A percentile compares a stretch with the other conserved stretches of the same genome.
These are phyloP conservation scores for Iphiclides podalirius DNA, from an alignment of 2,888 invertebrate genomes.

Conservation along the genomic window DNA sequence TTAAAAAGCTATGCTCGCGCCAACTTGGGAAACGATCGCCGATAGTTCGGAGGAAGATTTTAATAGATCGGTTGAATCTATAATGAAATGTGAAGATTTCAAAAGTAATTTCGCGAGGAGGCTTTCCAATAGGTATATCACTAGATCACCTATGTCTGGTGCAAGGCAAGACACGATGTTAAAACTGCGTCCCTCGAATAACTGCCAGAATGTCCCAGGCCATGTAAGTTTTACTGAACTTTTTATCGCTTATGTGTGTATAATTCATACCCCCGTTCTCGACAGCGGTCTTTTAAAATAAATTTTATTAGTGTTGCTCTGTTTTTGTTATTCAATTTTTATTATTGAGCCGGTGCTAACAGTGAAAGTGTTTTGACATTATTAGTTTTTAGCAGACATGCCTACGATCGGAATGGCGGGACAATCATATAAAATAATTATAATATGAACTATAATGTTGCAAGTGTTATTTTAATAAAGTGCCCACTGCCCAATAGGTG, in stretches of 20 bases:
- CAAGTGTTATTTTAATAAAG: too few species aligned
- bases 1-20: conserved; percentile 49
- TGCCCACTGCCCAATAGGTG: too few species aligned
- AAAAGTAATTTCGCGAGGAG: conserved; percentile 73
- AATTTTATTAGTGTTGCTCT: too few species aligned
- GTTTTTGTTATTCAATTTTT: too few species aligned
- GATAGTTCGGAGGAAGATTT: conserved; percentile 54
- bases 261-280: not conserved
- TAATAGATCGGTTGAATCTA: conserved; percentile 66
- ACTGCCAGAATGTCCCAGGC: conserved; percentile 35
- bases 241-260: not conserved
- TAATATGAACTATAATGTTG: too few species aligned
- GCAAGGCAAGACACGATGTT: conserved; percentile 45
- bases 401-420: too few species aligned
- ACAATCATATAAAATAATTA: too few species aligned
- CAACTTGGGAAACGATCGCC: conserved; percentile 38
- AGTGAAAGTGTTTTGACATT: too few species aligned
- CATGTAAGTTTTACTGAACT: conserved; percentile 47
- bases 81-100: conserved; percentile 73
- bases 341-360: too few species aligned
- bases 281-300: too few species aligned
- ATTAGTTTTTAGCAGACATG: too few species aligned
- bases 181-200: conserved; percentile 44
- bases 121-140: conserved; percentile 66
- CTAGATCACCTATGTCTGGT: conserved; percentile 45